These are phyloP conservation scores for Acanthiza pusilla DNA, from an alignment of 2,797 vertebrate species.

Conservation along the genomic window DNA sequence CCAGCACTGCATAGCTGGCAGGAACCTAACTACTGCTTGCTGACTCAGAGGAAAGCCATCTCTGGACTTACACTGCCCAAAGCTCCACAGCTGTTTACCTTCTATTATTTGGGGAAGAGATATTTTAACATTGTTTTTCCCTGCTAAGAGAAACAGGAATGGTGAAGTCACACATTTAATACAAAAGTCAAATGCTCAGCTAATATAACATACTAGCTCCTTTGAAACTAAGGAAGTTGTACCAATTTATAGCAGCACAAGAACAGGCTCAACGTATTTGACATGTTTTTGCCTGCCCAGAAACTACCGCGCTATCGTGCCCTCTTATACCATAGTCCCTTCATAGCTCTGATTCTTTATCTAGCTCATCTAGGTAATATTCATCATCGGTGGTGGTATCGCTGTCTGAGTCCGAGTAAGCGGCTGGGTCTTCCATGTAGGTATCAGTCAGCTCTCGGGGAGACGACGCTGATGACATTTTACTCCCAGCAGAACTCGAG, in stretches of 20 bases:
- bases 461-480: conserved; percentile 63
- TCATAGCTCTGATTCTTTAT: conserved; percentile 92
- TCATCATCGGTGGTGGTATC: conserved; percentile 93
- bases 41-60: conserved; percentile 52
- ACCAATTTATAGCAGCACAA: neutral
- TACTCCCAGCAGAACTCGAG: conserved; percentile 61
- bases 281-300: neutral
- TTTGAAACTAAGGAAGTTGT: neutral
- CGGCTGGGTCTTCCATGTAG: conserved; percentile 67
- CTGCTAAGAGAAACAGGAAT: neutral
- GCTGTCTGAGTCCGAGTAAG: conserved; percentile 81
- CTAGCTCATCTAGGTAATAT: conserved; percentile 85
- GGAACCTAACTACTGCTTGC: neutral
- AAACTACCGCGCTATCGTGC: neutral
- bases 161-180: neutral
- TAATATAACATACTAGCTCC: neutral
- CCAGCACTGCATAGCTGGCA: neutral
- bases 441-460: conserved; percentile 70
- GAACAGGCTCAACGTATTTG: neutral
- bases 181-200: neutral
- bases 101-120: neutral
- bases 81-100: conserved; percentile 12
- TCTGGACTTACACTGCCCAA: neutral
- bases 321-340: neutral
- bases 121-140: neutral